Percentiles rank a stretch among this genome's conserved stretches.
Evolutionary conservation across 2,797 vertebrate genomes (phyloP).

Genomic region (Ptychadena robeensis): DNA sequence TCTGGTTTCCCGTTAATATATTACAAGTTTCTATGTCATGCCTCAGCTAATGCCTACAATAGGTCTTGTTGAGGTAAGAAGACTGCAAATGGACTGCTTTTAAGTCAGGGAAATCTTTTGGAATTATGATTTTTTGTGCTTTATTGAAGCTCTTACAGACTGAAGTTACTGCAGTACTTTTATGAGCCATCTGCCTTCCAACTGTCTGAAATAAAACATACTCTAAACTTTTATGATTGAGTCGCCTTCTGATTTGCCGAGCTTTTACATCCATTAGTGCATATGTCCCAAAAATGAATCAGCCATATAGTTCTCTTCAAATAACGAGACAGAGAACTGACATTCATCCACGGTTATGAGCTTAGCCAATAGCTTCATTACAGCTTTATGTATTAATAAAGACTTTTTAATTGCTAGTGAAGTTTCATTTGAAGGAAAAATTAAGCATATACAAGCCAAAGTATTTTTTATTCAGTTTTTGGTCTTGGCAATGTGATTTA

Average conservation of each 20-base stretch:
- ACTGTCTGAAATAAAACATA: constrained; percentile 56
- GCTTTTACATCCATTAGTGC: constrained; percentile 53
- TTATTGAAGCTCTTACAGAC: constrained; percentile 49
- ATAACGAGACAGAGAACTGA: constrained; percentile 8
- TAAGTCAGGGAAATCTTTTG: constrained; percentile 34
- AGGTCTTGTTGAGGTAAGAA: constrained; percentile 6
- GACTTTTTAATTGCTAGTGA: constrained; percentile 9
- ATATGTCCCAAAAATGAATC: constrained; percentile 41
- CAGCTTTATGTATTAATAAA: constrained; percentile 16
- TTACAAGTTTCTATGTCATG: not conserved
- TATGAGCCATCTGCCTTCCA: constrained; percentile 59
- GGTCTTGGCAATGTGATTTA: too few relatives aligned
- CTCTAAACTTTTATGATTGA: constrained; percentile 55
- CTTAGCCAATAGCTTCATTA: constrained; percentile 20
- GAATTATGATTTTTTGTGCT: constrained; percentile 38
- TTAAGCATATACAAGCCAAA: not conserved
- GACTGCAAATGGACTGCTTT: constrained; percentile 23
- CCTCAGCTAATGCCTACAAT: not conserved
- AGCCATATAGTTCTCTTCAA: constrained; percentile 28
- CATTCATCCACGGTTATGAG: constrained; percentile 19
- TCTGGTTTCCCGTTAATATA: not conserved
- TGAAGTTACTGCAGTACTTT: constrained; percentile 50
- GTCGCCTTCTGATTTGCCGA: constrained; percentile 48
- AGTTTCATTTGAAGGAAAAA: not conserved
- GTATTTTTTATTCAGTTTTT: not conserved